These are phyloP conservation scores for Chiridota heheva DNA, from an alignment of 35 echinoderm and acorn worm genomes.

Conservation along the genomic window DNA sequence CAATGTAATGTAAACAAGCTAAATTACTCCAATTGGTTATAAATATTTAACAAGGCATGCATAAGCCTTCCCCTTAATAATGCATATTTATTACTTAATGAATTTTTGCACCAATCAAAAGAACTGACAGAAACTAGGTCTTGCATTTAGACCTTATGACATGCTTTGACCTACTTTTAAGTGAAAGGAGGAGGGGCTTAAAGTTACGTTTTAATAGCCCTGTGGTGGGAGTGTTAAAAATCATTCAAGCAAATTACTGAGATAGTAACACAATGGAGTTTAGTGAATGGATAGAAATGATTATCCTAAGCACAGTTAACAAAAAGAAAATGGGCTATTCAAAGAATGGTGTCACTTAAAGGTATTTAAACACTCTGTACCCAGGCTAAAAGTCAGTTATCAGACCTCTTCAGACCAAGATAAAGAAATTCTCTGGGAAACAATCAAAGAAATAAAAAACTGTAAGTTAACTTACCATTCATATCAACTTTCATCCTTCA, in stretches of 20 bases:
- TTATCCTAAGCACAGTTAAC: constrained; percentile 25
- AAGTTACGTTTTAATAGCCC: constrained; percentile 13
- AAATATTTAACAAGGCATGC: constrained; percentile 2
- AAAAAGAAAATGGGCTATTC: constrained; percentile 22
- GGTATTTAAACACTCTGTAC: constrained; percentile 40
- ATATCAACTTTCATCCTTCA: too few relatives aligned
- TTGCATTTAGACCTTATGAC: constrained; percentile 39
- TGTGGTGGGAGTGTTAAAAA: constrained; percentile 23
- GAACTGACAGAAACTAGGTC: background rate
- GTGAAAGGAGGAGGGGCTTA: constrained; percentile 18
- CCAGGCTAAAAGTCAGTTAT: constrained; percentile 41
- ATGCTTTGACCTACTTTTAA: constrained; percentile 53
- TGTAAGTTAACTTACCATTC: too few relatives aligned
- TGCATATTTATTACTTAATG: background rate
- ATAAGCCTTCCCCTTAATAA: background rate
- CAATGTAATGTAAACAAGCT: constrained; percentile 30
- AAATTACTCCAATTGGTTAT: constrained; percentile 14
- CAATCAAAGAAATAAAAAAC: too few relatives aligned
- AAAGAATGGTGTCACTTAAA: constrained; percentile 22
- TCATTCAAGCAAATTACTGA: constrained; percentile 39
- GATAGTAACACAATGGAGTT: constrained; percentile 45
- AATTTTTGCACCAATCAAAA: constrained; percentile 21
- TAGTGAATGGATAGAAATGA: constrained; percentile 33
- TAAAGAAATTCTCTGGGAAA: too few relatives aligned
- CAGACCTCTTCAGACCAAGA: too few relatives aligned